Base-by-base conservation (phyloP, 92 coral and sea anemone genomes). In the Zoanthus solanderi region DNA sequence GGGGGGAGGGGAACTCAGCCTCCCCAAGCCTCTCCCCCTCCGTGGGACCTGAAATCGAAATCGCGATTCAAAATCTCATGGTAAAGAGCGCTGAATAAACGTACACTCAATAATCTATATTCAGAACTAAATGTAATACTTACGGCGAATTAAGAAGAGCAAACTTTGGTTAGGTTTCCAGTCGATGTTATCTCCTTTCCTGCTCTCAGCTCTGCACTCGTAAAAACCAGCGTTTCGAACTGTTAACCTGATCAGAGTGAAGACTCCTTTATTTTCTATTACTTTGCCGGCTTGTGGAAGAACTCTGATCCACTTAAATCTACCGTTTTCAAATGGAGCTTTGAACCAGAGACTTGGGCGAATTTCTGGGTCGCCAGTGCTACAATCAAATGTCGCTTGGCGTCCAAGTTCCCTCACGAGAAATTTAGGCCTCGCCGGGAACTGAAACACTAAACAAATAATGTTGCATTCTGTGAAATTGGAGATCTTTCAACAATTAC, bases 331-430 rank as follows among this genome's bases (percentile, higher is more conserved):
- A 63, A 63, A 17, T 2, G 69, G 69, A 18, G 28, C 9, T 18
- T 14, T 81, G 60, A 45, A 81, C 85, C 85, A 81, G 14, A 81
- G 85, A 67, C 85, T 81, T 44, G 85, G 50, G 63, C 42, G 74
- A 65, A 81, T 28, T 29, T 28, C 71, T 7, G 45, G 75, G 61
- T 81, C 61, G 12, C 66, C 13, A 46, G 75, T 81, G 44, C 85
- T 81, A 9, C 85, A 81, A 44, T 81, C 85, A 14, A 65, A 81
- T 10, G 45, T 81, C 32, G 6, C 44, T 23, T 81, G 28, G 10
- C 23, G 56, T 65, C 74, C 74, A 12, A 81, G 9, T 44, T 81
- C 75, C 32, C 71, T 71, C 47, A 81, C 29, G 75, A 18, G 45
- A 45, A 81, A 44, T 81, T 47, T 81, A 44, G 85, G 85, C 45